Evolutionary conservation across 2,888 invertebrate species (phyloP).

Genomic region (Mythimna loreyi): DNA sequence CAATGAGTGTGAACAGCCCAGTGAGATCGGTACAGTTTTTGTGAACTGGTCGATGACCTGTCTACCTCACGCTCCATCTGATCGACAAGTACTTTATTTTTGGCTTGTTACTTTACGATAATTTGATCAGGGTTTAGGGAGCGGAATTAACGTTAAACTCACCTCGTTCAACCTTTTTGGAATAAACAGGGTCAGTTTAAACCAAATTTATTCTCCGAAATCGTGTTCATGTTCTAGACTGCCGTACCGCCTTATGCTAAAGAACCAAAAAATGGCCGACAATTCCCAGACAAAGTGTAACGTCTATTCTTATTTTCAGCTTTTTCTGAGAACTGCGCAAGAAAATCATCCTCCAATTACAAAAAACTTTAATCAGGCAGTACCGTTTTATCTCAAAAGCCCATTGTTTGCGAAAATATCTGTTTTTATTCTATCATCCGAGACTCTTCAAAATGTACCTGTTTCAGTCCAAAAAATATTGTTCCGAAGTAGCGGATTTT

Average conservation of each 20-base stretch:
- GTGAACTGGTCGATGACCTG: constrained; percentile 76
- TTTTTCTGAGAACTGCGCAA: constrained; percentile 34
- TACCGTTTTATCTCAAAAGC: constrained; percentile 36
- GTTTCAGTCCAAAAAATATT: constrained; percentile 1
- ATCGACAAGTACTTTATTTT: constrained; percentile 45
- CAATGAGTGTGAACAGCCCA: constrained; percentile 70
- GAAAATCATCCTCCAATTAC: constrained; percentile 31
- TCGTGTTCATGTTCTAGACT: constrained; percentile 30
- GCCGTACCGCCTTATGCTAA: constrained; percentile 25
- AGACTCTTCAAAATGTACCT: constrained; percentile 18
- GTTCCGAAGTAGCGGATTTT: not conserved
- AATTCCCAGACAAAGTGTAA: constrained; percentile 51
- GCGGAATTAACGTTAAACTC: constrained; percentile 19
- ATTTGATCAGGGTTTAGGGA: constrained; percentile 44
- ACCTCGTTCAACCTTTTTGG: constrained; percentile 2
- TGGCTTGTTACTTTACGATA: constrained; percentile 51
- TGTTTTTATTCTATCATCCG: constrained; percentile 15
- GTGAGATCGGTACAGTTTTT: constrained; percentile 74
- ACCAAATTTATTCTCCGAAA: constrained; percentile 38
- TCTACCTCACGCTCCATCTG: constrained; percentile 54
- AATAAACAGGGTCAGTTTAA: constrained; percentile 24
- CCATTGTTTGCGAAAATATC: constrained; percentile 44
- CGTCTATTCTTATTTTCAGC: constrained; percentile 42
- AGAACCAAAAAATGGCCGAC: constrained; percentile 23
- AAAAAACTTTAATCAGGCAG: constrained; percentile 26